Base-by-base conservation (phyloP, 2,888 invertebrate genomes). In the Sylvicola fuscatus region DNA sequence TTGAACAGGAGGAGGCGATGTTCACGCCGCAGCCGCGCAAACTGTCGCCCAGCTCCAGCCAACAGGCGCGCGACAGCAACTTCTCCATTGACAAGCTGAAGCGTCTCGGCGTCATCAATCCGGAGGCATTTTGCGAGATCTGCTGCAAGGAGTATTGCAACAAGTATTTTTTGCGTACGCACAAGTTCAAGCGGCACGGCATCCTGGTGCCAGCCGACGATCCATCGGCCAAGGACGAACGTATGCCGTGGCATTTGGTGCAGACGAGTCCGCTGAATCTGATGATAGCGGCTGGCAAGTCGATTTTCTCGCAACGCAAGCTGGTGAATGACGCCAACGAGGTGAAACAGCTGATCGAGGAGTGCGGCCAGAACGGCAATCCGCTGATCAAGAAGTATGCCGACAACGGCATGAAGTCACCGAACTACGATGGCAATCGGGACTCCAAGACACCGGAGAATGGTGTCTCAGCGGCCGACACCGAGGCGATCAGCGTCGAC, bases 81-180 rank as follows among this genome's bases (percentile, higher is more conserved):
- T 72, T 81, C 48, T 72, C 75, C 37, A 69, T 67, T 3, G 83
- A 82, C 38, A 74, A 76, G 35, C 60, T 83, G 27, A 68, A 78
- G 16, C 71, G 78, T 38, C 64, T 86, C 38, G 86, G 86, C 27
- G 81, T 86, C 26, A 68, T 76, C 47, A 80, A 81, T 55, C 78
- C 80, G 2, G 86, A 89, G 49, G 84, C 86, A n/a, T 89, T 84
- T 55, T 90, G 90, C 56, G 86, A 89, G 56, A 72, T 89, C 39
- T 90, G 90, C 55, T 81, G 83, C 58, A 86, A 87, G 53, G 87
- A 89, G 54, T 89, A 89, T 53, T 86, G 83, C 54, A 90, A 87
- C 53, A 87, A 87, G 56, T 89, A 89, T 53, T 90, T 90, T 51
- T 64, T 95, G 31, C 68, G 84, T 36, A 84, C 86, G 33, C 95